These are phyloP conservation scores for Brachyhypopomus occidentalis DNA, from an alignment of 2,113 vertebrate genomes.

Conservation along the genomic window DNA sequence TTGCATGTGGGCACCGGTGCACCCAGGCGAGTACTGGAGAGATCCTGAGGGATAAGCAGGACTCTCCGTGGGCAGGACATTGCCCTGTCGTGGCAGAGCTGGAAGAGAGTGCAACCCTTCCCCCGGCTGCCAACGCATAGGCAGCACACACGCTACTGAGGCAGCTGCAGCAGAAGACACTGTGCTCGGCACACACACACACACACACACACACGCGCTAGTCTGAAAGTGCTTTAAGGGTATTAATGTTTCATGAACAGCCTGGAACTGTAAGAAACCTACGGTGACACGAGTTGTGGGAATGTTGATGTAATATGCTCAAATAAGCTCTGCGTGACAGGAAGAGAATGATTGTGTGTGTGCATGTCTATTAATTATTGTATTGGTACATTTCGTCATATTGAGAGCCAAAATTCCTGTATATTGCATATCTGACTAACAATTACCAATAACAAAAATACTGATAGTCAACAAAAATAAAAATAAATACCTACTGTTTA, in stretches of 20 bases:
- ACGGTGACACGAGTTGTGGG: background rate
- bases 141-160: slow-evolving; percentile 26
- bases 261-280: background rate
- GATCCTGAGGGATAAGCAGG: slow-evolving; percentile 26
- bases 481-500: slow-evolving; percentile 11
- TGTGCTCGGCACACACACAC: background rate
- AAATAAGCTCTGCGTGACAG: too few relatives aligned
- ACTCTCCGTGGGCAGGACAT: slow-evolving; percentile 32
- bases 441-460: background rate
- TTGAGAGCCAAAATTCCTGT: background rate
- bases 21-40: background rate
- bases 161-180: slow-evolving; percentile 2
- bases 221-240: slow-evolving; percentile 30
- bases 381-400: background rate
- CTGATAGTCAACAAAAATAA: slow-evolving; percentile 7
- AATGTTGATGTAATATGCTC: background rate
- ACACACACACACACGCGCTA: slow-evolving; percentile 12
- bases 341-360: background rate
- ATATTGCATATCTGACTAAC: slow-evolving; percentile 14
- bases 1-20: slow-evolving; percentile 19
- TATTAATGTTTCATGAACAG: slow-evolving; percentile 12
- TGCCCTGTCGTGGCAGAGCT: slow-evolving; percentile 24
- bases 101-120: slow-evolving; percentile 24
- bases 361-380: background rate
- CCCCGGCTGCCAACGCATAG: slow-evolving; percentile 30